Evolutionary conservation across 64 coral and sea anemone species (phyloP), one percentile per base, ranked within the genome.

Genomic region (Pocillopora verrucosa): DNA sequence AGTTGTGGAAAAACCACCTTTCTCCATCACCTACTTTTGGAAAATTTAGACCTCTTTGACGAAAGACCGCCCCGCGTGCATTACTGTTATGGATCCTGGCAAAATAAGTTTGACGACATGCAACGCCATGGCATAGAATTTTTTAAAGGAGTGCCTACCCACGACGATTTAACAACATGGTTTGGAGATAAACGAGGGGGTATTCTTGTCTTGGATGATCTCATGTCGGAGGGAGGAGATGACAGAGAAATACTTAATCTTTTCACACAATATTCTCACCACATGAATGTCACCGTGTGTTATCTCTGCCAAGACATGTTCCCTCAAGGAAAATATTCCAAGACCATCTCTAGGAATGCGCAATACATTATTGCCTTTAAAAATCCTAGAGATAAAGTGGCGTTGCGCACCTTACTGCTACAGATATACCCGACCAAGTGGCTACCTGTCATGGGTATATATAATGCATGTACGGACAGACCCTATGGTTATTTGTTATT

Each of bases 211-310:
- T 0, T 94, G 34, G 87, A 86, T 58, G 92, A 94, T 73, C 19
- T 89, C 9, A 94, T 86, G 80, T 73, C 59, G 0, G 61, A 83
- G 77, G 84, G 73, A 6, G 24, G 16, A 6, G 24, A 74, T 16
- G 88, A 94, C 60, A 75, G 89, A 79, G 37, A 16, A 0, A 78
- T 89, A 15, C 41, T 87, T 72, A 87, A 94, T 45, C 26, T 87
- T 11, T 90, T 94, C 13, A 94, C 88, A 13, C 84, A 89, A 35
- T 30, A 58, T 80, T 93, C 92, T 2, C 87, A 93, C 38, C 92
- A 93, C 36, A 57, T 70, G 5, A 89, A 89, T 2, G 72, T 93
- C 20, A 89, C 69, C 0, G 78, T 83, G n/a, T 64, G 77, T 13
- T 77, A 77, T 34, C 16, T 93, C 13, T 12, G 36, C 0, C 92